These are phyloP conservation scores for Agrotis ipsilon DNA, from an alignment of 2,888 invertebrate species.

Conservation along the genomic window DNA sequence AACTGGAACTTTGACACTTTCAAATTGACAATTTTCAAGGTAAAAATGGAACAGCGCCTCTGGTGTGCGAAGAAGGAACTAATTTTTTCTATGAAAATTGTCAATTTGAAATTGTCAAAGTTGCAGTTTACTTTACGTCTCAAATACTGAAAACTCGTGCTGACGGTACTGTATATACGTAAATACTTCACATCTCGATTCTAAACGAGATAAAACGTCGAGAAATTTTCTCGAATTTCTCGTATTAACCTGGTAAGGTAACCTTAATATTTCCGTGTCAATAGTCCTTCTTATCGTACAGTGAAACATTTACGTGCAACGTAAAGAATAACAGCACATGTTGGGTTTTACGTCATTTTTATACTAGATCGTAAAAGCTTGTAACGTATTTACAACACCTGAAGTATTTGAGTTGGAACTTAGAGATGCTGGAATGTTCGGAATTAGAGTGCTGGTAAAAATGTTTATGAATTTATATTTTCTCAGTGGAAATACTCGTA, in stretches of 20 bases:
- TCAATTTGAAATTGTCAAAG: too few relatives aligned
- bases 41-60: too few relatives aligned
- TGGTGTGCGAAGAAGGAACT: too few relatives aligned
- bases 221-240: not conserved
- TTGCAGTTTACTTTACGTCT: too few relatives aligned
- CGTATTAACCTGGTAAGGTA: not conserved
- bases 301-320: conserved; percentile 66
- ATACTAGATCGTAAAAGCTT: conserved; percentile 75
- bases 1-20: too few relatives aligned
- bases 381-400: conserved; percentile 66
- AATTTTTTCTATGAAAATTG: too few relatives aligned
- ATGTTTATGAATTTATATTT: not conserved
- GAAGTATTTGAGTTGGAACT: conserved; percentile 17
- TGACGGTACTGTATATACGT: too few relatives aligned
- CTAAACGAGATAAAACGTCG: not conserved
- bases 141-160: too few relatives aligned
- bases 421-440: not conserved
- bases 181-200: conserved; percentile 4
- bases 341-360: conserved; percentile 73
- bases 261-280: conserved; percentile 56
- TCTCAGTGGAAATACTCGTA: too few relatives aligned
- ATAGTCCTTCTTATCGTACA: conserved; percentile 46
- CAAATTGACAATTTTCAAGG: too few relatives aligned
- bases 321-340: conserved; percentile 72
- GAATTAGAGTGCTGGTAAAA: conserved; percentile 1